A percentile compares a stretch with the other conserved stretches of the same genome.
Evolutionary conservation across 1,140 invertebrate species (phyloP).

Genomic region (Contarinia nasturtii): DNA sequence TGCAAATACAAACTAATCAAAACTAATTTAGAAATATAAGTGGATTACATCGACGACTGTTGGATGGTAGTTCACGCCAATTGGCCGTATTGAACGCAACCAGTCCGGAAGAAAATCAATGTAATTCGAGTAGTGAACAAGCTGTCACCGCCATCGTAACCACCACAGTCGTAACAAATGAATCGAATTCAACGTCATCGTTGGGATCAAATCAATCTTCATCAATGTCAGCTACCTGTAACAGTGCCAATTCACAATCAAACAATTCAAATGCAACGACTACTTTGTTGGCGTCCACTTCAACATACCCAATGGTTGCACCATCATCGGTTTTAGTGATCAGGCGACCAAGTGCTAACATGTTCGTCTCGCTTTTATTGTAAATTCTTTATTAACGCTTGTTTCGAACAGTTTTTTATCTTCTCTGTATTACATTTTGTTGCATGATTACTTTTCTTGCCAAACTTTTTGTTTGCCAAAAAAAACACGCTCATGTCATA

Average conservation of each 20-base stretch:
- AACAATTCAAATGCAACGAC: too few relatives aligned
- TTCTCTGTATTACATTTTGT: slow-evolving; percentile 5
- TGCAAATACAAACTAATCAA: too few relatives aligned
- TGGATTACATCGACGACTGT: slow-evolving; percentile 21
- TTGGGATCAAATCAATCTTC: background rate
- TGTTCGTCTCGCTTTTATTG: slow-evolving; percentile 17
- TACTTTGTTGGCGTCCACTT: background rate
- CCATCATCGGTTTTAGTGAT: slow-evolving; percentile 9
- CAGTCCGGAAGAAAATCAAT: slow-evolving; percentile 1
- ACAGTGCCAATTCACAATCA: too few relatives aligned
- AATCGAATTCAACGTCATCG: background rate
- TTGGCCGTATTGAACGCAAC: slow-evolving; percentile 4
- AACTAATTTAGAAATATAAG: slow-evolving; percentile 12
- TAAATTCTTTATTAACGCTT: slow-evolving; percentile 1
- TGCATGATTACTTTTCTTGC: background rate
- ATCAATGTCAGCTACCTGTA: too few relatives aligned
- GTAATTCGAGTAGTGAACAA: background rate
- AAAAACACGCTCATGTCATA: background rate
- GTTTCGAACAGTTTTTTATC: slow-evolving; percentile 4
- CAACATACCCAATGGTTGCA: background rate
- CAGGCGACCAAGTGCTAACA: slow-evolving; percentile 21
- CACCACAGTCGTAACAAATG: too few relatives aligned
- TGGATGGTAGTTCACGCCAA: slow-evolving; percentile 14
- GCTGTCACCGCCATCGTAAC: too few relatives aligned
- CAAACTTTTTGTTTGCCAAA: background rate